Evolutionary conservation across 2,113 vertebrate species (phyloP).

Genomic region (Tyrannus savana): DNA sequence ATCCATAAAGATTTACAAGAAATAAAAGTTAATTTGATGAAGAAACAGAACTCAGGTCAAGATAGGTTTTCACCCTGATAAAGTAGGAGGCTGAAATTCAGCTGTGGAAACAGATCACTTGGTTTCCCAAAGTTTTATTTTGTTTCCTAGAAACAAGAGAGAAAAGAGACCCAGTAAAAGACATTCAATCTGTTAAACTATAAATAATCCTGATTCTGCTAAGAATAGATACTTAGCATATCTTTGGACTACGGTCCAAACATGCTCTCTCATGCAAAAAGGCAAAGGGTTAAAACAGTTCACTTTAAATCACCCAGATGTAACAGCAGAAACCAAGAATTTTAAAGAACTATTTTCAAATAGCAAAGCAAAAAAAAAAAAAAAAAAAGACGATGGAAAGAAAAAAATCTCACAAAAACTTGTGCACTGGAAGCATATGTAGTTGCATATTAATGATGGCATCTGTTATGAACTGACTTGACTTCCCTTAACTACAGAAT

Average conservation of each 20-base stretch:
- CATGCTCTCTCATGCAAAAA: background rate
- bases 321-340: background rate
- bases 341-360: background rate
- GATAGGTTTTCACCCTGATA: background rate
- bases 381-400: background rate
- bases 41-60: background rate
- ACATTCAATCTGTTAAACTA: background rate
- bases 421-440: slow-evolving; percentile 61
- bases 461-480: slow-evolving; percentile 72
- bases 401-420: slow-evolving; percentile 3
- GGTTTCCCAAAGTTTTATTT: background rate
- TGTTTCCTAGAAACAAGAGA: background rate
- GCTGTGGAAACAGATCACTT: background rate
- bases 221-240: background rate
- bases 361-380: background rate
- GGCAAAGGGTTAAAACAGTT: background rate
- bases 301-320: background rate
- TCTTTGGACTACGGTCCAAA: background rate
- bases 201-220: background rate
- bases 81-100: background rate
- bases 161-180: background rate
- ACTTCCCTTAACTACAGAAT: slow-evolving; percentile 61
- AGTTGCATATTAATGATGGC: slow-evolving; percentile 78
- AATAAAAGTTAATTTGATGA: background rate
- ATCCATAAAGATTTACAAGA: background rate